Base-by-base conservation (phyloP, 2,797 vertebrate species). In the Anisognathus igniventris region DNA sequence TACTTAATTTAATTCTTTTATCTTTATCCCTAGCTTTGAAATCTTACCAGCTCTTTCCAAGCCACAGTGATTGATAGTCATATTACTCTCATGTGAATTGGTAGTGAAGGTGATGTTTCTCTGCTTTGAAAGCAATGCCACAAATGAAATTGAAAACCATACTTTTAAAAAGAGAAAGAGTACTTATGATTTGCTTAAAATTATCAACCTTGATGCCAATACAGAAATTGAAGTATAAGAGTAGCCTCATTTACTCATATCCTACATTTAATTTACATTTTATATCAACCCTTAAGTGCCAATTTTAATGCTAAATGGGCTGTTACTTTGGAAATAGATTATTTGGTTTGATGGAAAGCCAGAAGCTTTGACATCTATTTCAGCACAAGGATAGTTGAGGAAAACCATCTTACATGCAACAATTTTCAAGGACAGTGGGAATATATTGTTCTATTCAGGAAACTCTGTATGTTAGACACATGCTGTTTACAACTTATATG, bases 1-100 rank as follows among this genome's bases (percentile, higher is more conserved):
- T 97, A 95, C 95, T 92, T 97, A 95, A 97, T 93, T 95, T 95
- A 95, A 96, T 96, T 96, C 83, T 96, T 97, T 97, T 97, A 96
- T 96, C 96, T 96, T 94, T 82, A 86, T 86, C 92, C 64, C 64
- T 95, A 79, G 87, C 94, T 93, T 95, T 96, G 87, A 96, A 96
- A 96, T 91, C 93, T 93, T 92, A 90, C 92, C 87, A 90, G 70
- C 44, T 89, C 85, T 84, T 93, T 96, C 87, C 94, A 93, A 96
- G 78, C 21, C 53, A 92, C 30, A 28, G 58, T 96, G 95, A 97
- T 96, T 95, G 94, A 96, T 97, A 88, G 87, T 86, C 87, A 82
- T 92, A 96, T 95, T 96, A 92, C 50, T 95, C 95, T 95, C 95
- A 81, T 88, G 95, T 96, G 96, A 92, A 93, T 95, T 97, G 88